Conservation (phyloP, 2,113 vertebrate genomes). For the Harpagus bidentatus region DNA sequence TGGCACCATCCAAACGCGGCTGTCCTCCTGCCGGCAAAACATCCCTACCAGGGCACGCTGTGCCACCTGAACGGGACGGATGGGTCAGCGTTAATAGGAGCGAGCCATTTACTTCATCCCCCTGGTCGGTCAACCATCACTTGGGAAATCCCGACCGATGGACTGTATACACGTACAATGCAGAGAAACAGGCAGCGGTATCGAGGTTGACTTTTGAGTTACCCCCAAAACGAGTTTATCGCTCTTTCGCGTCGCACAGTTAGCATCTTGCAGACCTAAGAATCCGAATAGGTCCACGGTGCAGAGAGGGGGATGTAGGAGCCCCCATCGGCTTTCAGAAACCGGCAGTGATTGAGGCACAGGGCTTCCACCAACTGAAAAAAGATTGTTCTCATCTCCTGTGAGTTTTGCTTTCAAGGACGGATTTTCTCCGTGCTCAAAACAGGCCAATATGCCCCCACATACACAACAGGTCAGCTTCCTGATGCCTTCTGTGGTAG, state of each 20-base stretch:
- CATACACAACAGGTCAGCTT: not conserved
- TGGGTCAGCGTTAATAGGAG: not conserved
- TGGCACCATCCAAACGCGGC: not conserved
- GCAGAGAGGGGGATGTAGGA: not conserved
- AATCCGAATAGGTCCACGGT: not conserved
- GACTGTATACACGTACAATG: fast-evolving
- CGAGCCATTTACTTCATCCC: not conserved
- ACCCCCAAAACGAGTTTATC: not conserved
- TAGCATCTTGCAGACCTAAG: not conserved
- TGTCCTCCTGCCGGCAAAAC: not conserved
- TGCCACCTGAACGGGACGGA: not conserved
- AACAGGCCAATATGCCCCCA: not conserved
- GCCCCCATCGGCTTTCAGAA: not conserved
- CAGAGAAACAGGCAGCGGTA: not conserved
- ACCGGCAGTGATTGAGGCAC: not conserved
- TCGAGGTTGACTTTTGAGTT: not conserved
- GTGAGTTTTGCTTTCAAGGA: not conserved
- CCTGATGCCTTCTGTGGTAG: not conserved
- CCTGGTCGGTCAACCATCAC: not conserved
- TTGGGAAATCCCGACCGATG: not conserved
- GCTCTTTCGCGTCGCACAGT: not conserved
- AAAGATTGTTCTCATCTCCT: not conserved
- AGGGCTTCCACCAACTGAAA: not conserved
- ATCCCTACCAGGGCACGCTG: not conserved
- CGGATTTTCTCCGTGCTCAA: not conserved